Evolutionary conservation across 2,113 vertebrate genomes (phyloP).

Genomic region (Genyomyrus donnyi): DNA sequence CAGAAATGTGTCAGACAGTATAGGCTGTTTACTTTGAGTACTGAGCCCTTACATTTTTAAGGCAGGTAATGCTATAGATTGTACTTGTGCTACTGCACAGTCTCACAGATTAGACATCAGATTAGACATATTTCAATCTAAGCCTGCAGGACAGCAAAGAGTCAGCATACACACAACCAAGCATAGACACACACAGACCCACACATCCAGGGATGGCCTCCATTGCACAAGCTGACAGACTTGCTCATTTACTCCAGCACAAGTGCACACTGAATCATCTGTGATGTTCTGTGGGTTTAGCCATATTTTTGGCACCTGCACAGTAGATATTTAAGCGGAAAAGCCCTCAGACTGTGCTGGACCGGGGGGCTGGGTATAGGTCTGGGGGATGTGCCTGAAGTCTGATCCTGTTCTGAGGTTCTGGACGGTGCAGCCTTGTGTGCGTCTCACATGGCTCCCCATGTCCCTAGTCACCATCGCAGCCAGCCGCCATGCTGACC

Average conservation of each 20-base stretch:
- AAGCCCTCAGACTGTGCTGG: neutral
- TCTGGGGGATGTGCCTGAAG: neutral
- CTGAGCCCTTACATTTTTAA: neutral
- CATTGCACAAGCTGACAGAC: neutral
- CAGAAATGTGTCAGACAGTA: neutral
- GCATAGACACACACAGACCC: neutral
- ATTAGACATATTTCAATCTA: neutral
- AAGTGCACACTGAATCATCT: neutral
- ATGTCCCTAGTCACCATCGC: neutral
- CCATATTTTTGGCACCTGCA: neutral
- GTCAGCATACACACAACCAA: neutral
- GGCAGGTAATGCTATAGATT: neutral
- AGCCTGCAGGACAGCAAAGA: neutral
- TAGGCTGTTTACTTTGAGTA: neutral
- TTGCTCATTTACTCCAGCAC: neutral
- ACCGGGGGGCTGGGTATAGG: neutral
- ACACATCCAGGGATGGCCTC: neutral
- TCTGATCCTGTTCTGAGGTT: neutral
- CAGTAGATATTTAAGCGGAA: neutral
- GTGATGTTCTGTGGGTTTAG: neutral
- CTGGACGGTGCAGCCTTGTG: neutral
- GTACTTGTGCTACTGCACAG: neutral
- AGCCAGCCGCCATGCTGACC: neutral
- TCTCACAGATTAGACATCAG: neutral
- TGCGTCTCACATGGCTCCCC: neutral